Percentiles rank a stretch among this genome's conserved stretches.
Conservation (phyloP, 2,113 vertebrate species). For the Pelodiscus sinensis region DNA sequence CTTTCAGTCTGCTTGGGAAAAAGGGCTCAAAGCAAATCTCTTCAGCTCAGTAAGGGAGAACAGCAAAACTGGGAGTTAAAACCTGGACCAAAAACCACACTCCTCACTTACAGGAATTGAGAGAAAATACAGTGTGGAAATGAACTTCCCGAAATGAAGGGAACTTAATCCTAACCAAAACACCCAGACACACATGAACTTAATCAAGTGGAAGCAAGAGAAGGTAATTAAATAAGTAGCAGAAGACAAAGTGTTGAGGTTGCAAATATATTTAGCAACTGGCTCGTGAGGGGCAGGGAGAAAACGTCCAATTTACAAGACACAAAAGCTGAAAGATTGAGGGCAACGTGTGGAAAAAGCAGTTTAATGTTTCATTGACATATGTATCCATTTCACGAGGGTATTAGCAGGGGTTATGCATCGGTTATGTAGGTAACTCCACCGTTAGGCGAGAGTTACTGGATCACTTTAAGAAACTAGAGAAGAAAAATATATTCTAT, state of each 20-base stretch:
- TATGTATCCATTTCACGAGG: neutral
- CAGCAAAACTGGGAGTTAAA: neutral
- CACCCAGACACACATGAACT: slow-evolving; percentile 4
- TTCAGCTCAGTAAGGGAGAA: neutral
- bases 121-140: neutral
- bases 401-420: neutral
- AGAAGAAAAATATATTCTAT: neutral
- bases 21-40: neutral
- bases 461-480: neutral
- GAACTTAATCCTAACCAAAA: slow-evolving; percentile 51
- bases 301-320: neutral
- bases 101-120: slow-evolving; percentile 40
- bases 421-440: neutral
- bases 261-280: neutral
- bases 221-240: slow-evolving; percentile 32
- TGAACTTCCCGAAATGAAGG: slow-evolving; percentile 28
- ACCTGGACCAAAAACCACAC: neutral
- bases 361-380: neutral
- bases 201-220: neutral
- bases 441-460: neutral
- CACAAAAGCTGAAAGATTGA: neutral
- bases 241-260: neutral
- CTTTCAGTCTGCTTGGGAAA: neutral
- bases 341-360: slow-evolving; percentile 7
- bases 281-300: neutral